Percentiles rank a stretch among this genome's conserved stretches.
Conservation (phyloP, 1,140 invertebrate species). For the Leptestheria dahalacensis region DNA sequence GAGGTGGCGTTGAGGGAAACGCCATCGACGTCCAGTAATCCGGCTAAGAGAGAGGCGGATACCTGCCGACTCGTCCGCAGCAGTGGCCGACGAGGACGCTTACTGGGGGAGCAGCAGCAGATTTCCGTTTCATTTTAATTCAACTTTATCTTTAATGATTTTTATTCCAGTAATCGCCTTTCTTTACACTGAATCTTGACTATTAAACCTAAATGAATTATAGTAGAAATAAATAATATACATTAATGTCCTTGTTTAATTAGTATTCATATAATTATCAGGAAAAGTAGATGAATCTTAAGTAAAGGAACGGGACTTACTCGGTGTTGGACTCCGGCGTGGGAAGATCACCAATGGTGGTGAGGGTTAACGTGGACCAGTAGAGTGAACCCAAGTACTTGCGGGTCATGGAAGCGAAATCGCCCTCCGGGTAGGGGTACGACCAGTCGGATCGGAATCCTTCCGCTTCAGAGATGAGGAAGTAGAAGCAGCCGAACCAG, state of each 20-base stretch:
- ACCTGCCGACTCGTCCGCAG: background rate
- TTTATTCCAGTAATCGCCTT: too few relatives aligned
- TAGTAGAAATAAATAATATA: too few relatives aligned
- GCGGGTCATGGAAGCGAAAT: conserved; percentile 68
- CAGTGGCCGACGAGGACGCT: background rate
- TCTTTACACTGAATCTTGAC: too few relatives aligned
- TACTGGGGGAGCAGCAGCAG: background rate
- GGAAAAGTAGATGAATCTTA: too few relatives aligned
- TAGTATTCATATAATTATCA: too few relatives aligned
- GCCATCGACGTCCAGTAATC: background rate
- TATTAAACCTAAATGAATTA: too few relatives aligned
- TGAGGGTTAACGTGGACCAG: conserved; percentile 92
- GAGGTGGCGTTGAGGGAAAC: background rate
- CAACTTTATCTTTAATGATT: too few relatives aligned
- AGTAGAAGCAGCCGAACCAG: conserved; percentile 97
- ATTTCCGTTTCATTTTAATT: too few relatives aligned
- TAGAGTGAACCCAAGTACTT: conserved; percentile 89
- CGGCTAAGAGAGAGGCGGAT: background rate
- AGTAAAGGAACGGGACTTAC: too few relatives aligned
- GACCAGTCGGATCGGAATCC: conserved; percentile 82
- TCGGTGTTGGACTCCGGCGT: conserved; percentile 87
- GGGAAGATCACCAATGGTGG: conserved; percentile 86
- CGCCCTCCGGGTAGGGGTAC: conserved; percentile 71
- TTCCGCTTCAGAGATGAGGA: conserved; percentile 79
- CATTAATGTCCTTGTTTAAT: too few relatives aligned